Conservation (phyloP, 2,888 invertebrate species). For the Rotaria sp. region DNA sequence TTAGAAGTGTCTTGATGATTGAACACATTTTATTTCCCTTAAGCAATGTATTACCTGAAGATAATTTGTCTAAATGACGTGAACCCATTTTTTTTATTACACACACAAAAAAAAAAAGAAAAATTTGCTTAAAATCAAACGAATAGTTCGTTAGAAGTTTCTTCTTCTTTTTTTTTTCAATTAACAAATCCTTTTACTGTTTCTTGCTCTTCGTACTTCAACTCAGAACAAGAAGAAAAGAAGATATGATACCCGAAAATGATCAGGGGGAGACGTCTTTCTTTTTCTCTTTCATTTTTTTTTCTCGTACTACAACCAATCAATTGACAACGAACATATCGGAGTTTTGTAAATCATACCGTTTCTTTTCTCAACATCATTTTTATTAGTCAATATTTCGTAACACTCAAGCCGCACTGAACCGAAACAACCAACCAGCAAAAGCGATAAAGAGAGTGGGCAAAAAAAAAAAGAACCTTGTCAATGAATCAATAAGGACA, state of each 20-base stretch:
- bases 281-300: not conserved
- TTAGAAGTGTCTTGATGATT: not conserved
- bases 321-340: not conserved
- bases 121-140: not conserved
- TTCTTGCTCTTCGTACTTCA: constrained; percentile 15
- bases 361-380: not conserved
- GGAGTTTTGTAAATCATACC: not conserved
- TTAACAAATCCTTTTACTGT: constrained; percentile 26
- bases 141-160: not conserved
- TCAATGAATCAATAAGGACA: constrained; percentile 4
- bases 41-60: constrained; percentile 9
- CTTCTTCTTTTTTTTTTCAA: not conserved
- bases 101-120: not conserved
- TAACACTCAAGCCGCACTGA: constrained; percentile 2
- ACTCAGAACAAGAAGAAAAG: not conserved
- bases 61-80: constrained; percentile 22
- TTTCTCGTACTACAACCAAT: not conserved
- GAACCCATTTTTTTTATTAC: not conserved
- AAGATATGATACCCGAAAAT: constrained; percentile 1
- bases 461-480: not conserved
- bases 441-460: not conserved
- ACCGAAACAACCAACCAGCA: not conserved
- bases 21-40: not conserved
- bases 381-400: constrained; percentile 24
- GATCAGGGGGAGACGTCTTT: not conserved